A percentile compares a stretch with the other conserved stretches of the same genome.
These are phyloP conservation scores for Cassiopea andromeda DNA, from an alignment of 30 jellyfish, hydroid and myxozoan species.

Conservation along the genomic window DNA sequence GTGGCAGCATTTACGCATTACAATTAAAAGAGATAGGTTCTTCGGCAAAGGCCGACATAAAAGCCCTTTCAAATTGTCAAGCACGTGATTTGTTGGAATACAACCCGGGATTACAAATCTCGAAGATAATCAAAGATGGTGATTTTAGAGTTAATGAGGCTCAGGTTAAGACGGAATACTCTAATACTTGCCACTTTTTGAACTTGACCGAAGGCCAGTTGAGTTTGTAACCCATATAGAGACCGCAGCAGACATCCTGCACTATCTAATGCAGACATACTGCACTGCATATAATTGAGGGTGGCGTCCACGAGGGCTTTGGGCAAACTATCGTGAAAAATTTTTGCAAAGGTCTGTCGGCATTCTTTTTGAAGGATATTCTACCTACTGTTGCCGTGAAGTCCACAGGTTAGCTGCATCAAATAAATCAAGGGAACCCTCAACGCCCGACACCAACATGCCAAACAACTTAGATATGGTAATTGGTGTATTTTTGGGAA, in stretches of 20 bases:
- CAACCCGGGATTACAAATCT: background rate
- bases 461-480: no score
- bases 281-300: no score
- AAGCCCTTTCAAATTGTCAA: background rate
- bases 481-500: no score
- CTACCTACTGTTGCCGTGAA: no score
- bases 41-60: conserved; percentile 1
- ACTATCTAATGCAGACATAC: no score
- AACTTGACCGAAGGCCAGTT: background rate
- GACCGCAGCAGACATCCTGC: background rate
- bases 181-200: background rate
- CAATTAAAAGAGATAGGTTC: background rate
- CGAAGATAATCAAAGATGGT: conserved; percentile 10
- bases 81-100: background rate
- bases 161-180: background rate
- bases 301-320: no score
- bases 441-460: no score
- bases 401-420: no score
- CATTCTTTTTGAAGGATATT: no score
- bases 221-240: background rate
- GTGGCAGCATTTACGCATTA: background rate
- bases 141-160: conserved; percentile 1
- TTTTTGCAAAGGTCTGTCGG: no score
- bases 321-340: no score
- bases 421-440: no score